Conservation (phyloP, 2,113 vertebrate genomes). For the Ailuropoda melanoleuca region DNA sequence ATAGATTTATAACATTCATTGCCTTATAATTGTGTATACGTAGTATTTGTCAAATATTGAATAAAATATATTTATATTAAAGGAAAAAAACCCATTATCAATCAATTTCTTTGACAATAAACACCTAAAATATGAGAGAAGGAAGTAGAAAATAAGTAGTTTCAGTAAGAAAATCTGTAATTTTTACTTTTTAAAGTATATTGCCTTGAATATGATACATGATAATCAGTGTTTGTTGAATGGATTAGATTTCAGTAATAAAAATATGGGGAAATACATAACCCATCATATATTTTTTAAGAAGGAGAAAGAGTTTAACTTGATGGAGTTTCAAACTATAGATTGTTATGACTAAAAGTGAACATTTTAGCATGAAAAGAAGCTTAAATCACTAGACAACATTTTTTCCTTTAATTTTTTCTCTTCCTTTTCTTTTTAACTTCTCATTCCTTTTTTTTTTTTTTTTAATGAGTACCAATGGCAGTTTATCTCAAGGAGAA, state of each 20-base stretch:
- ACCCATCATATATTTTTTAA: background rate
- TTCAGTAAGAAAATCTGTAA: background rate
- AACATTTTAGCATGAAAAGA: background rate
- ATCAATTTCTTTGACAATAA: background rate
- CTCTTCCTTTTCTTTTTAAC: background rate
- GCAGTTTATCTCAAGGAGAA: background rate
- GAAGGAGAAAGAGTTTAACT: background rate
- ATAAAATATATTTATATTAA: background rate
- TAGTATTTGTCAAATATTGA: background rate
- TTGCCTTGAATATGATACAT: background rate
- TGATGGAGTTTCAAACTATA: background rate
- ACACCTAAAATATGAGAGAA: background rate
- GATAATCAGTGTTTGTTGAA: background rate
- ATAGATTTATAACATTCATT: background rate
- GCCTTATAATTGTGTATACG: background rate
- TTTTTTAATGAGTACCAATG: background rate
- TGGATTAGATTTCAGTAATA: slow-evolving; percentile 2
- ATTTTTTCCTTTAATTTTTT: background rate
- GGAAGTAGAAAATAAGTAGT: background rate
- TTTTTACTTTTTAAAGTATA: background rate
- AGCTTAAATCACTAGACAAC: background rate
- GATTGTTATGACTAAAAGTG: background rate
- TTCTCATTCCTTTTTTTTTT: background rate
- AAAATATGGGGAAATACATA: background rate
- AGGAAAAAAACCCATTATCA: background rate